These are phyloP conservation scores for Lepidothrix coronata DNA, from an alignment of 2,113 vertebrate species.

Conservation along the genomic window DNA sequence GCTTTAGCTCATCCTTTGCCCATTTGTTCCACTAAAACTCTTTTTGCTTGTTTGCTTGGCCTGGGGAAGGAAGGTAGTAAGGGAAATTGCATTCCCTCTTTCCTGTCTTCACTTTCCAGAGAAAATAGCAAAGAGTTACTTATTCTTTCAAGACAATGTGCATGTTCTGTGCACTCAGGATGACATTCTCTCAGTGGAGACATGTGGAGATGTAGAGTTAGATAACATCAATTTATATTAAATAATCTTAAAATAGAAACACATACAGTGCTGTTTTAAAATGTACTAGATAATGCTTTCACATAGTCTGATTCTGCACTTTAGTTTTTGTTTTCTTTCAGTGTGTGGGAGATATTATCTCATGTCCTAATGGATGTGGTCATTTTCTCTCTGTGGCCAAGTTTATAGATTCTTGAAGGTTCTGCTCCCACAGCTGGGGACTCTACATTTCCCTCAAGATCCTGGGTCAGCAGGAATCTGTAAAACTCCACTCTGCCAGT, in stretches of 20 bases:
- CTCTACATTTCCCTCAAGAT: neutral
- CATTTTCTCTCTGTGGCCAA: neutral
- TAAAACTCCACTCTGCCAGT: neutral
- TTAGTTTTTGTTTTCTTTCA: neutral
- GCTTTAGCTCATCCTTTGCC: neutral
- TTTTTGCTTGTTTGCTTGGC: neutral
- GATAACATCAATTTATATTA: conserved; percentile 28
- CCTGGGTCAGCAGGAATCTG: neutral
- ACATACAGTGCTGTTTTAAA: neutral
- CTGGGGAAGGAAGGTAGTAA: neutral
- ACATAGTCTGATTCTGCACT: neutral
- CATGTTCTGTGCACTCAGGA: neutral
- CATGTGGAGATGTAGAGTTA: neutral
- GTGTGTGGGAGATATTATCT: neutral
- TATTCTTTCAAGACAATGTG: neutral
- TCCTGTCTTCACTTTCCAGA: neutral
- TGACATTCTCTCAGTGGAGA: neutral
- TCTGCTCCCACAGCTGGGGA: neutral
- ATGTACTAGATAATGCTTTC: neutral
- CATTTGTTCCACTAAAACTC: neutral
- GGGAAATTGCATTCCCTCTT: neutral
- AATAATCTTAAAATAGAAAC: conserved; percentile 43
- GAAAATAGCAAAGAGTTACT: neutral
- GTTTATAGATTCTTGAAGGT: neutral
- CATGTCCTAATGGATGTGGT: neutral